Percentiles rank a stretch among this genome's conserved stretches.
These are phyloP conservation scores for Pterobdella sp. DNA, from an alignment of 2,888 invertebrate genomes.

Conservation along the genomic window DNA sequence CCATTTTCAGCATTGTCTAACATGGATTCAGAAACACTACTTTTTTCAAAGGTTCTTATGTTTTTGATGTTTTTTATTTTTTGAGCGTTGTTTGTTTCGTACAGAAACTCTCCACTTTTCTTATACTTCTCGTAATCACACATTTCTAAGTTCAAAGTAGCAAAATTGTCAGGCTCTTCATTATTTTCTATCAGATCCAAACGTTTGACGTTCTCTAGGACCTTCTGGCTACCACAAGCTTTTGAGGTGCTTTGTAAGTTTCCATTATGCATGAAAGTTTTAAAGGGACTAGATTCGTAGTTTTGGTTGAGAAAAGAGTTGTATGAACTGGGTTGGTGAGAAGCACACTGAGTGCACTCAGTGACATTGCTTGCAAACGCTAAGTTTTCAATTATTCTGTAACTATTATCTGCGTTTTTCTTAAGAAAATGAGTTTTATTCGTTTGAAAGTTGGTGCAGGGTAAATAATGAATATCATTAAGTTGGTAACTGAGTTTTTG, in stretches of 20 bases:
- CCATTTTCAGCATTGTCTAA: no score
- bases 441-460: neutral
- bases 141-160: no score
- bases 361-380: neutral
- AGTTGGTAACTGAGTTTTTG: neutral
- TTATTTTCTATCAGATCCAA: neutral
- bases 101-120: no score
- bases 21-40: no score
- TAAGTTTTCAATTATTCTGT: neutral
- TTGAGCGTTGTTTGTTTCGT: no score
- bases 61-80: no score
- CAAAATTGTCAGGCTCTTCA: neutral
- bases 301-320: neutral
- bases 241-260: neutral
- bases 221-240: neutral
- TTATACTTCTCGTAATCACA: no score
- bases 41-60: no score
- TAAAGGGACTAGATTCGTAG: neutral
- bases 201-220: neutral
- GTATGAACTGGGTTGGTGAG: neutral
- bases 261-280: no score
- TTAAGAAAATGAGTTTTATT: neutral
- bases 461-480: no score
- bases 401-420: neutral
- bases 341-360: neutral